These are phyloP conservation scores for Harpegnathos saltator DNA, from an alignment of 1,140 invertebrate species.

Conservation along the genomic window DNA sequence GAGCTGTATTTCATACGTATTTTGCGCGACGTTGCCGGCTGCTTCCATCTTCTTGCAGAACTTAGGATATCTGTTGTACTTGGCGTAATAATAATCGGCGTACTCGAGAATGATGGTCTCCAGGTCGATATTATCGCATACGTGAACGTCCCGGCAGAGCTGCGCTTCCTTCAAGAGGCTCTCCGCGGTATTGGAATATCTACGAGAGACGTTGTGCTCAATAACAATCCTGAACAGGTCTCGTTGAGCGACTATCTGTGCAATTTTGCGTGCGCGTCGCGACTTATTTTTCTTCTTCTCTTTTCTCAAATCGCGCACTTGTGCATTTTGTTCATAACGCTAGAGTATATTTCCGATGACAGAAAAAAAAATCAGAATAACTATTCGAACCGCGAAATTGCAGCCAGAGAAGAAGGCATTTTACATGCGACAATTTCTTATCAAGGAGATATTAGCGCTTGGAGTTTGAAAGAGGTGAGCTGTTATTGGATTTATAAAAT, in stretches of 20 bases:
- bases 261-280: not conserved
- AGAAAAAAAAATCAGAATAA: too few relatives aligned
- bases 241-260: not conserved
- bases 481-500: too few relatives aligned
- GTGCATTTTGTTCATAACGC: too few relatives aligned
- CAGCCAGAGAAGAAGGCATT: too few relatives aligned
- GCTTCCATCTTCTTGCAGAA: constrained; percentile 88
- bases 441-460: too few relatives aligned
- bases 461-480: too few relatives aligned
- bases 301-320: too few relatives aligned
- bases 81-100: constrained; percentile 93
- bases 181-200: constrained; percentile 88
- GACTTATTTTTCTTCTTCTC: too few relatives aligned
- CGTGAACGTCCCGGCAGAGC: constrained; percentile 88
- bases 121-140: constrained; percentile 97
- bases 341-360: too few relatives aligned
- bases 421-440: too few relatives aligned
- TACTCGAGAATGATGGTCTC: constrained; percentile 95
- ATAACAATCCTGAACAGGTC: not conserved
- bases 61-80: constrained; percentile 94
- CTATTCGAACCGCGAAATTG: too few relatives aligned
- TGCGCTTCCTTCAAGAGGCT: constrained; percentile 89
- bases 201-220: constrained; percentile 70
- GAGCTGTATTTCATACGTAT: constrained; percentile 20
- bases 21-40: not conserved